A percentile compares a stretch with the other conserved stretches of the same genome.
Conservation (phyloP, 2,888 invertebrate genomes). For the Cantharis flavilabris region DNA sequence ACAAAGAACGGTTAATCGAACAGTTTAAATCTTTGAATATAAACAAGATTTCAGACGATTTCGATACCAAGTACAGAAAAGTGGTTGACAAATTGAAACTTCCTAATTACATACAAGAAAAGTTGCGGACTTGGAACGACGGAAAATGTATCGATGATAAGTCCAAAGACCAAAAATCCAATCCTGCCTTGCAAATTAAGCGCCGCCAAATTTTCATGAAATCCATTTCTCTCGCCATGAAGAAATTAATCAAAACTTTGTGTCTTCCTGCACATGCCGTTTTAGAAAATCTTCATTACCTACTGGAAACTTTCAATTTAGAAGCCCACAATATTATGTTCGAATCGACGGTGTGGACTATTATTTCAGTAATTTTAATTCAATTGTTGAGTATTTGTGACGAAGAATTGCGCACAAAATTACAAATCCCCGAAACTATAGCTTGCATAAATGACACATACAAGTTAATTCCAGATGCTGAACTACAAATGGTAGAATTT, state of each 20-base stretch:
- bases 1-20: slow-evolving; percentile 61
- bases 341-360: slow-evolving; percentile 72
- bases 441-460: neutral
- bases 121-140: slow-evolving; percentile 65
- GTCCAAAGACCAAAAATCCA: slow-evolving; percentile 22
- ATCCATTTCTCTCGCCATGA: slow-evolving; percentile 56
- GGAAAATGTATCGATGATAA: slow-evolving; percentile 59
- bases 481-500: neutral
- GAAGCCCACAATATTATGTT: slow-evolving; percentile 73
- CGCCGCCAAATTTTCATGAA: slow-evolving; percentile 71
- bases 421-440: neutral
- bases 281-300: slow-evolving; percentile 54
- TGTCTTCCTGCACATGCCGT: slow-evolving; percentile 21
- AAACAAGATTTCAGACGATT: slow-evolving; percentile 39
- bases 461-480: neutral
- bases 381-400: slow-evolving; percentile 57
- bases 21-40: slow-evolving; percentile 57
- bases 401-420: neutral
- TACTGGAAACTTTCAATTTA: slow-evolving; percentile 69
- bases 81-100: slow-evolving; percentile 67
- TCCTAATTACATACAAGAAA: slow-evolving; percentile 46
- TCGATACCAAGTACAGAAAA: slow-evolving; percentile 60
- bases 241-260: slow-evolving; percentile 38
- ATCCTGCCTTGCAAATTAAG: neutral
- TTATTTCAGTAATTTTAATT: slow-evolving; percentile 69